phyloP scores from a whole-genome alignment of 2,113 vertebrate genomes.

The Perca flavescens region DNA sequence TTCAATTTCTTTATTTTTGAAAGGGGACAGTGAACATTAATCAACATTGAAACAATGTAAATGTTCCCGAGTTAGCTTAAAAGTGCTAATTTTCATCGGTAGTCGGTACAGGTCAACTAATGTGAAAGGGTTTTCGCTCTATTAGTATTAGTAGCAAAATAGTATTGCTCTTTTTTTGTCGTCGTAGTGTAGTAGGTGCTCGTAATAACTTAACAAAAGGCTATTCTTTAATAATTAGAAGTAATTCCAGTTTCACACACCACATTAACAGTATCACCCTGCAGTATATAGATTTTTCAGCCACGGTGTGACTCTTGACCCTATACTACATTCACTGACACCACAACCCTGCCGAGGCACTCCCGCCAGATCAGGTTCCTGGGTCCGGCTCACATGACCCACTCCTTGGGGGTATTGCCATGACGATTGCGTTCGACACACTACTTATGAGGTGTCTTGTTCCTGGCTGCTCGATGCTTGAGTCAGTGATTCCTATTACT shows the following conservation, averaged over 20 bases:
- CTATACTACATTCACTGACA: neutral
- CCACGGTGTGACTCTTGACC: slow-evolving; percentile 48
- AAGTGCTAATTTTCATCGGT: too few species aligned
- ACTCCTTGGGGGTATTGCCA: slow-evolving; percentile 40
- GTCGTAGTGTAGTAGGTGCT: too few species aligned
- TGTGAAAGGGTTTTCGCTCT: neutral
- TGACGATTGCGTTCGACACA: slow-evolving; percentile 28
- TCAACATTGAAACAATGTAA: too few species aligned
- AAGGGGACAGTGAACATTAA: too few species aligned
- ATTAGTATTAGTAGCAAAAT: too few species aligned
- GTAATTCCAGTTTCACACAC: neutral
- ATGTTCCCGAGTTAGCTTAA: too few species aligned
- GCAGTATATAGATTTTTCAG: neutral
- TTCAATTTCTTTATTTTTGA: too few species aligned
- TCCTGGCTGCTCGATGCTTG: slow-evolving; percentile 53
- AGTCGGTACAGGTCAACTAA: neutral
- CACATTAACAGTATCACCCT: neutral
- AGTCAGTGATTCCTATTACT: slow-evolving; percentile 67
- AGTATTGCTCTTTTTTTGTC: neutral
- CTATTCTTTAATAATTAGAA: too few species aligned
- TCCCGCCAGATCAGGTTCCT: slow-evolving; percentile 40
- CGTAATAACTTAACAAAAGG: too few species aligned
- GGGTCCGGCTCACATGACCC: slow-evolving; percentile 57
- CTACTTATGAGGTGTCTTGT: slow-evolving; percentile 63
- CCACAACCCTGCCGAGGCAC: slow-evolving; percentile 2